Evolutionary conservation across 2,113 vertebrate species (phyloP), one percentile per base, ranked within the genome.

Genomic region (Sinocyclocheilus grahami): DNA sequence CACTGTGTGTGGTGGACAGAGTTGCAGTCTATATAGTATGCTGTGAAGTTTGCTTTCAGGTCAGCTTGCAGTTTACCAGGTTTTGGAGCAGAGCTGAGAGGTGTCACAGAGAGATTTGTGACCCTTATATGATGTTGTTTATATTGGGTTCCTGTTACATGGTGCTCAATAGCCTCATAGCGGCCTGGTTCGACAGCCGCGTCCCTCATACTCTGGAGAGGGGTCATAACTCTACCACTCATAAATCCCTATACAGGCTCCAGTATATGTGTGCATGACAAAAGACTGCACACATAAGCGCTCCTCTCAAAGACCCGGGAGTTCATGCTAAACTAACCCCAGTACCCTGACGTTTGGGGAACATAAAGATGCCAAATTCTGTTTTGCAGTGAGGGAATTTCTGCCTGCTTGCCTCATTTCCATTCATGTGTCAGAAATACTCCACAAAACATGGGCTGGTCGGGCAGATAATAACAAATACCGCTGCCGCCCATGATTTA

Each of bases 211-310:
- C 37, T 11, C 69, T 82, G 67, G 69, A 76, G 79, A 86, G 24
- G 53, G 78, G 71, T 86, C 85, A 37, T 86, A 86, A 86, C 78
- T 86, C 79, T 82, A 51, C 22, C 67, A 16, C 67, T 22, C 51
- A 20, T 84, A 84, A 74, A 84, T 20, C 82, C 18, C 51, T 39
- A 60, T 33, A 84, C 13, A 24, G 69, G 30, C 65, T 71, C 82
- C 20, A 42, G 67, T 74, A 11, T 69, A 27, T 69, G 24, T 82
- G 65, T 83, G 30, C 22, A 74, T 42, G 27, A 83, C 51, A 84
- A 84, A 84, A 51, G 24, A 53, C 48, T 67, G 27, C 46, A 69
- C 63, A 71, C 82, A 60, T 72, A 74, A 74, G 22, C 1, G 0
- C 14, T n/a, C 51, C 48, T 27, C 11, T 53, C n/a, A 53, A 37